Percentiles rank a stretch among this genome's conserved stretches.
These are phyloP conservation scores for Diaphora mendica DNA, from an alignment of 2,888 invertebrate species.

Conservation along the genomic window DNA sequence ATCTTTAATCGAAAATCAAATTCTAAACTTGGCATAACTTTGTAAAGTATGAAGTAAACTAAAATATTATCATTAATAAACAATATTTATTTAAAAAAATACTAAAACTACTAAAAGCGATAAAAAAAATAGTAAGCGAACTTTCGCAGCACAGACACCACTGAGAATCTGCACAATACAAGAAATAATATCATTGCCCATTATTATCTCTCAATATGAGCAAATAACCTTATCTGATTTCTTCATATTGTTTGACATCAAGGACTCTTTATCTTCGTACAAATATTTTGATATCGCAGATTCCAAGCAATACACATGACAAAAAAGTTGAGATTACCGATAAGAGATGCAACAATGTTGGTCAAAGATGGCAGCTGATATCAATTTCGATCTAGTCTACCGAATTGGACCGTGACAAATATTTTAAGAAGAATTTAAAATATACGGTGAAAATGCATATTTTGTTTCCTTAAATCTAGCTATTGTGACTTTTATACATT, in stretches of 20 bases:
- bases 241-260: neutral
- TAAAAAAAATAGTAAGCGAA: neutral
- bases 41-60: neutral
- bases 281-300: constrained; percentile 3
- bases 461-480: neutral
- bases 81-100: neutral
- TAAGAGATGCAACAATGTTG: neutral
- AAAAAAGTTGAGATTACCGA: neutral
- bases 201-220: neutral
- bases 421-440: neutral
- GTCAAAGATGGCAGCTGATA: neutral
- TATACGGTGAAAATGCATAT: neutral
- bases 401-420: neutral
- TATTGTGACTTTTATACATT: neutral
- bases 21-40: neutral
- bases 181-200: neutral
- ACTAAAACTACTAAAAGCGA: too few species aligned
- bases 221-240: neutral
- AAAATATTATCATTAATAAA: neutral
- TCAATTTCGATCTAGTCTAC: neutral
- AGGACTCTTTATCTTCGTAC: neutral
- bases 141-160: neutral
- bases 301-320: neutral
- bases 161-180: neutral
- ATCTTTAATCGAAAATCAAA: neutral